phyloP scores from a whole-genome alignment of 2,113 vertebrate species.

The Tychaedon coryphoeus region DNA sequence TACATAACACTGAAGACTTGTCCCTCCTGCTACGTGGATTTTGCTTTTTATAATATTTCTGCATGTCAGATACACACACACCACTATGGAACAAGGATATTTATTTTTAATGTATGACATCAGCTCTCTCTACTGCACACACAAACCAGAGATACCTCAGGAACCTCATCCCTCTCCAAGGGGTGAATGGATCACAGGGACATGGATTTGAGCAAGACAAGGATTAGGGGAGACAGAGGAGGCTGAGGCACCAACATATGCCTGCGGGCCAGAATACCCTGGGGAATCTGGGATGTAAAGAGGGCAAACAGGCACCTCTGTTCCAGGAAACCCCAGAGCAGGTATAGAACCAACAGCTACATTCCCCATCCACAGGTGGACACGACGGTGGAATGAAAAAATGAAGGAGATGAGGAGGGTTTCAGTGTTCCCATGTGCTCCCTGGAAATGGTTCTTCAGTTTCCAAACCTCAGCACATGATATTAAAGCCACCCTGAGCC shows the following conservation, averaged over 20 bases:
- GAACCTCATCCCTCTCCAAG: background rate
- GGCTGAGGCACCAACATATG: background rate
- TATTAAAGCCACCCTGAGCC: background rate
- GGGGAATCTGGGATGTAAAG: background rate
- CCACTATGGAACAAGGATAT: fast-evolving
- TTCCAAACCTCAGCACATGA: background rate
- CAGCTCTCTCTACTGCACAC: background rate
- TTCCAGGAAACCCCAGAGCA: background rate
- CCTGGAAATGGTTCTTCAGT: background rate
- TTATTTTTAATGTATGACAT: background rate
- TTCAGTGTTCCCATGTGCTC: background rate
- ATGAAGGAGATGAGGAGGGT: background rate
- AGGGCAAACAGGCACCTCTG: background rate
- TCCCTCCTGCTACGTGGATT: background rate
- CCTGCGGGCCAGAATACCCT: fast-evolving
- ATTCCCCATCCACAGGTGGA: fast-evolving
- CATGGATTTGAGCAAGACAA: fast-evolving
- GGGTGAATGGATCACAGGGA: background rate
- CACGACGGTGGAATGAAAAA: fast-evolving
- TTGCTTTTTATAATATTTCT: background rate
- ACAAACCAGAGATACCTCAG: background rate
- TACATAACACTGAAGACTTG: background rate
- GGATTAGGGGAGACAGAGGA: background rate
- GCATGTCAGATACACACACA: background rate
- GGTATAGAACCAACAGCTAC: background rate